These are phyloP conservation scores for Leptinotarsa undecemlineata DNA, from an alignment of 1,140 invertebrate genomes.

Conservation along the genomic window DNA sequence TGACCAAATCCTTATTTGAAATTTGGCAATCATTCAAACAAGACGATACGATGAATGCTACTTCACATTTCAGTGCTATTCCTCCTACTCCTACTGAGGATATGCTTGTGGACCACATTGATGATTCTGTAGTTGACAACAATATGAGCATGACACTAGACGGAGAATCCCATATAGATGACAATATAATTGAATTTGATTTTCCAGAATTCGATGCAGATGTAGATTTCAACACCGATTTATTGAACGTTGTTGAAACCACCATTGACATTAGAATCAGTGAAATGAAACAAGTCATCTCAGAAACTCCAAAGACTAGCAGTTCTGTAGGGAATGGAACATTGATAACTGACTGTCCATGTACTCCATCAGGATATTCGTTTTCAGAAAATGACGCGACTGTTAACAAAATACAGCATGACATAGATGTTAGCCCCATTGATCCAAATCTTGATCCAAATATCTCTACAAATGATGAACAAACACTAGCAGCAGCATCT, in stretches of 20 bases:
- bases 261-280: not conserved
- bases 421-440: not conserved
- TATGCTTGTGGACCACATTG: not conserved
- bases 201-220: not conserved
- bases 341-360: not conserved
- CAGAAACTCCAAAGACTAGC: not conserved
- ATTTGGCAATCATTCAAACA: conserved; percentile 8
- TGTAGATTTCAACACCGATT: not conserved
- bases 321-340: not conserved
- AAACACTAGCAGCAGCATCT: not conserved
- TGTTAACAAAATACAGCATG: not conserved
- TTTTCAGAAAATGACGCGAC: not conserved
- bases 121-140: not conserved
- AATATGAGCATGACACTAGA: not conserved
- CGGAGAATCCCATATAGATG: not conserved
- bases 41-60: not conserved
- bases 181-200: not conserved
- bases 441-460: not conserved
- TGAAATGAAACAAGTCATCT: not conserved
- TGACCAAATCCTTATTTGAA: conserved; percentile 12
- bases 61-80: not conserved
- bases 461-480: not conserved
- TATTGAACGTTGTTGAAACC: conserved; percentile 1
- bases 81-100: not conserved
- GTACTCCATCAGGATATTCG: not conserved